A percentile compares a stretch with the other conserved stretches of the same genome.
Evolutionary conservation across 2,888 invertebrate species (phyloP).

Genomic region (Steinernema carpocapsae): DNA sequence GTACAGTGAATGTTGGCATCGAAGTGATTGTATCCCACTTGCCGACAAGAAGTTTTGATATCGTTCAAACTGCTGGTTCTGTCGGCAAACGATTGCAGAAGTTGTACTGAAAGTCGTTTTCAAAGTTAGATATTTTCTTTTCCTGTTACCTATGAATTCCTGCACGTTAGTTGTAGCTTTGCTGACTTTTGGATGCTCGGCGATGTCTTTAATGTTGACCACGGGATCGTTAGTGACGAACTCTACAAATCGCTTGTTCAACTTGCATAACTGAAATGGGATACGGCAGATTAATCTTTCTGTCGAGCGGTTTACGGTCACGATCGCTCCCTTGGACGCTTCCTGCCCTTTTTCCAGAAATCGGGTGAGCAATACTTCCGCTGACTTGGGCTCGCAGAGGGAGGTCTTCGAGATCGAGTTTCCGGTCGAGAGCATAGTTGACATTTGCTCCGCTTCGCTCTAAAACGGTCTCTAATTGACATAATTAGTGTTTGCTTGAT

Average conservation of each 20-base stretch:
- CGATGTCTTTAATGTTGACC: neutral
- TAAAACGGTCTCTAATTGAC: neutral
- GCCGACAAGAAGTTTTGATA: constrained; percentile 49
- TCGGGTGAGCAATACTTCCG: constrained; percentile 43
- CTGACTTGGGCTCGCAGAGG: constrained; percentile 43
- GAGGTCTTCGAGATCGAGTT: constrained; percentile 42
- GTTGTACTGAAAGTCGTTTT: constrained; percentile 39
- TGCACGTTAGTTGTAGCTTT: neutral
- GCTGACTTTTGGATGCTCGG: constrained; percentile 1
- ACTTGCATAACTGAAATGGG: constrained; percentile 50
- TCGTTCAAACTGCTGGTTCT: constrained; percentile 47
- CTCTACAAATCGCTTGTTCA: constrained; percentile 13
- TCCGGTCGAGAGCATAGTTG: constrained; percentile 10
- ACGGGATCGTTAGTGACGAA: constrained; percentile 19
- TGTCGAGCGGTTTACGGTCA: constrained; percentile 36
- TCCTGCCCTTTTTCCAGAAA: constrained; percentile 43
- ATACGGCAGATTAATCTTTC: neutral
- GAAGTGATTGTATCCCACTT: constrained; percentile 49
- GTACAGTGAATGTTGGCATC: constrained; percentile 54
- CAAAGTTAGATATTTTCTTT: neutral
- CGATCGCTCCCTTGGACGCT: constrained; percentile 46
- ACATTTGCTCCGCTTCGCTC: constrained; percentile 29
- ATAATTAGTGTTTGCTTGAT: constrained; percentile 13
- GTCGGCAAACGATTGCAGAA: constrained; percentile 40
- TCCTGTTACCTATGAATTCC: neutral